Evolutionary conservation across 2,113 vertebrate genomes (phyloP), one percentile per base, ranked within the genome.

Genomic region (Myrmecophaga tridactyla): DNA sequence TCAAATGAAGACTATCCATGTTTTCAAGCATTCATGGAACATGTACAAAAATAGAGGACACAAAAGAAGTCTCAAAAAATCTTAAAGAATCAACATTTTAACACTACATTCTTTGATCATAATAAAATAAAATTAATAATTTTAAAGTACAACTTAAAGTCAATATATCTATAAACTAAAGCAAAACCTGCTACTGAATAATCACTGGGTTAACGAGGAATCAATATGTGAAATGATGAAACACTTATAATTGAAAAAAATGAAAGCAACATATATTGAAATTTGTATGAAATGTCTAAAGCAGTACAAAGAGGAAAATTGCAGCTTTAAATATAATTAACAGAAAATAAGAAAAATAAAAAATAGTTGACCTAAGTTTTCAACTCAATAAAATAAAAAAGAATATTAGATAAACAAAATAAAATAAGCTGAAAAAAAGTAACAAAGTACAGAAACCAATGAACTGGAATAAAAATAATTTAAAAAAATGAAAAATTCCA

Each of bases 341-440:
- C 11, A 78, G 51, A 93, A 90, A 96, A 75, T 20, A 88, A 80
- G 34, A 78, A 80, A 73, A 60, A 60, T 62, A 36, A 31, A 70
- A 94, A 69, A 11, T 23, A 86, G 67, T 36, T 51, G 80, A 81
- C 11, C 9, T 56, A 78, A 85, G n/a, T 36, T 13, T 20, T 81
- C 48, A 72, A 81, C 62, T 77, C 23, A 70, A 81, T 56, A 92
- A 94, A 67, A 82, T 34, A 87, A 46, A 60, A 51, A 86, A 94
- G 17, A 84, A 3, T 10, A 91, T 75, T 53, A 81, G 20, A 80
- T 53, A 63, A 7, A 81, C 29, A 69, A 89, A 83, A 69, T 11
- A 34, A 25, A 62, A 39, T 15, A 85, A 6, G 2, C 17, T 4
- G 15, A 27, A 41, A 29, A 31, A 39, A 11, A n/a, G n/a, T n/a